Conservation (phyloP, 1,140 invertebrate species). For the Phocides pigmalion region DNA sequence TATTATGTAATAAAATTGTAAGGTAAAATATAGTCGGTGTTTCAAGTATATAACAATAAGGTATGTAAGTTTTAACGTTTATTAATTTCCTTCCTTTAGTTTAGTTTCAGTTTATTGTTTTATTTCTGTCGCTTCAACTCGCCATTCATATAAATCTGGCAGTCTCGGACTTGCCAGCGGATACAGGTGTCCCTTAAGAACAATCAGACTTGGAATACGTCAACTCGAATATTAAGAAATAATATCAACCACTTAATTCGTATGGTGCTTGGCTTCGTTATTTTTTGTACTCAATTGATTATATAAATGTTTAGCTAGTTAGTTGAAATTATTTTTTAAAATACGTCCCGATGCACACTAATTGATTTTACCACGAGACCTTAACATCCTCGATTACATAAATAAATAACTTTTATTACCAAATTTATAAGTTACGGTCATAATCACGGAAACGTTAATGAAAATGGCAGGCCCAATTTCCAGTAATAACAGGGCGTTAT, state of each 20-base stretch:
- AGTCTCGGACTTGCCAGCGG: conserved; percentile 59
- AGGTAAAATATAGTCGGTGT: no score
- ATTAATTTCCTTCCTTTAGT: conserved; percentile 27
- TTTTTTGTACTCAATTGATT: conserved; percentile 5
- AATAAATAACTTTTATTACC: conserved; percentile 13
- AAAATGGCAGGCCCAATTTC: conserved; percentile 26
- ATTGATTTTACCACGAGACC: conserved; percentile 10
- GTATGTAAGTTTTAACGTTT: no score
- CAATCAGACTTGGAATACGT: conserved; percentile 43
- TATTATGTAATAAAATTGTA: no score
- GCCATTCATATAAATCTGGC: conserved; percentile 64
- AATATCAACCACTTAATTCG: conserved; percentile 26
- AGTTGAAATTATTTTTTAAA: conserved; percentile 3
- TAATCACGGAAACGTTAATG: conserved; percentile 26
- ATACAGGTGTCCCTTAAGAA: conserved; percentile 66
- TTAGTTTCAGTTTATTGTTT: conserved; percentile 49
- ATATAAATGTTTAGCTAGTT: background rate
- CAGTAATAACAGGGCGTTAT: conserved; percentile 21
- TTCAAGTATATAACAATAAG: no score
- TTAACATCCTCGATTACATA: conserved; percentile 9
- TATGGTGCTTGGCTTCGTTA: background rate
- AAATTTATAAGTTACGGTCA: conserved; percentile 19
- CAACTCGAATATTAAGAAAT: conserved; percentile 30
- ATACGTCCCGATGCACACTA: background rate
- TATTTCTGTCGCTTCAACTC: conserved; percentile 51